These are phyloP conservation scores for Stenurella melanura DNA, from an alignment of 2,888 invertebrate genomes.

Conservation along the genomic window DNA sequence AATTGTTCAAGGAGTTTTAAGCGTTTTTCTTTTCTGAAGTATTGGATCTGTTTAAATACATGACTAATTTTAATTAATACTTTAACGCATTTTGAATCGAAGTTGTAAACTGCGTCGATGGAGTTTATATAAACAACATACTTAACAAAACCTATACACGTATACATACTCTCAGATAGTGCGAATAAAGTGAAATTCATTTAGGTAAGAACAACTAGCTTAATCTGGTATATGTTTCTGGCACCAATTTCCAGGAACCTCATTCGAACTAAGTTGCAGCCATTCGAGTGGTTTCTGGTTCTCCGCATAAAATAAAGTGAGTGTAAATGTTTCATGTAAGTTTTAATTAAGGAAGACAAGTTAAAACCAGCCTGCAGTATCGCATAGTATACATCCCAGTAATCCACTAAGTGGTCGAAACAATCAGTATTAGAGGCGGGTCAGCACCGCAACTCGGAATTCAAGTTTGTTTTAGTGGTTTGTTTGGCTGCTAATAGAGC, in stretches of 20 bases:
- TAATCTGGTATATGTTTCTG: not conserved
- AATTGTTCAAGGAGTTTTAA: too few species aligned
- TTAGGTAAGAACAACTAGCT: not conserved
- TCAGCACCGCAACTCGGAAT: conserved; percentile 43
- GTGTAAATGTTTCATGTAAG: conserved; percentile 55
- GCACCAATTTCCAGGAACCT: not conserved
- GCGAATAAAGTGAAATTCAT: not conserved
- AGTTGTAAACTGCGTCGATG: too few species aligned
- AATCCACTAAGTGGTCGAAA: conserved; percentile 58
- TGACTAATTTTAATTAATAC: too few species aligned
- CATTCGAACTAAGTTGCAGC: conserved; percentile 1
- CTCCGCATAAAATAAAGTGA: conserved; percentile 46
- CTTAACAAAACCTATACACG: too few species aligned
- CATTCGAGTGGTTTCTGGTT: conserved; percentile 1
- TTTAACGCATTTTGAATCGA: too few species aligned
- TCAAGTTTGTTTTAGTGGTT: conserved; percentile 39
- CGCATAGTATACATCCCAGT: conserved; percentile 42
- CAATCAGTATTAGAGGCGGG: conserved; percentile 54
- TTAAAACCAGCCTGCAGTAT: conserved; percentile 35
- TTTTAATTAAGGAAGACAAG: conserved; percentile 55
- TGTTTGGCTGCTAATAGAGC: conserved; percentile 51
- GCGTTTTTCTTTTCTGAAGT: too few species aligned
- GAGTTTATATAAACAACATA: too few species aligned
- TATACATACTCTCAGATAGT: not conserved
- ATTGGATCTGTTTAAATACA: too few species aligned